Base-by-base conservation (phyloP, 2,113 vertebrate species). In the Motacilla alba region DNA sequence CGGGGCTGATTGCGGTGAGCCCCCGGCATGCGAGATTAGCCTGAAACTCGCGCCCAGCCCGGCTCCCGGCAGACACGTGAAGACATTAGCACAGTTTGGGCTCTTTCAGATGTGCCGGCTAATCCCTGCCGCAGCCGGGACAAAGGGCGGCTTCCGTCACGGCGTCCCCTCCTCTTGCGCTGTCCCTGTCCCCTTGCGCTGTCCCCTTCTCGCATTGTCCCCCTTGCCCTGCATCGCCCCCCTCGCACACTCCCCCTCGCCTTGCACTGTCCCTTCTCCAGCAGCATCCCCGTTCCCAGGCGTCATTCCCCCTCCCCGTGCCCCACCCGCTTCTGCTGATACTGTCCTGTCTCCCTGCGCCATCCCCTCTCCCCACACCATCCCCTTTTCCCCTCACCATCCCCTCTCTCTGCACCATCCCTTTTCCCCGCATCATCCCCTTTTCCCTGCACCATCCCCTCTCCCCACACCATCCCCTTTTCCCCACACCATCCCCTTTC, bases 11-110 rank as follows among this genome's bases (percentile, higher is more conserved):
- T 27, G 77, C 10, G 46, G 53, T 83, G 92, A 95, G 23, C 22
- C 74, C 2, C 8, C 10, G 37, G 85, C 82, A 10, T 6, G 91
- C 6, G 1, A 63, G 94, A 94, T 96, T 92, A 95, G 80, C 58
- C 9, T 35, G 26, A 52, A 92, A 44, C 3, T 76, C 28, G 31
- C 21, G 77, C 59, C 46, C 74, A 1, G 87, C 8, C 78, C 9
- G 50, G 82, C 80, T 76, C 35, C 26, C 55, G 3, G 58, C 90
- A 55, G 87, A 52, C 93, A 28, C 14, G 80, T 24, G 77, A 73
- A 62, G 91, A 46, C 91, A 68, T 78, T 3, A 58, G 95, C 96
- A 21, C 95, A 80, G 94, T 97, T 96, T 93, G 96, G 95, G 96
- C 74, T 80, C 95, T 97, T 95, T 95, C 94, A 95, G 94, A 41